Base-by-base conservation (phyloP, 2,888 invertebrate genomes). In the Vanessa cardui region DNA sequence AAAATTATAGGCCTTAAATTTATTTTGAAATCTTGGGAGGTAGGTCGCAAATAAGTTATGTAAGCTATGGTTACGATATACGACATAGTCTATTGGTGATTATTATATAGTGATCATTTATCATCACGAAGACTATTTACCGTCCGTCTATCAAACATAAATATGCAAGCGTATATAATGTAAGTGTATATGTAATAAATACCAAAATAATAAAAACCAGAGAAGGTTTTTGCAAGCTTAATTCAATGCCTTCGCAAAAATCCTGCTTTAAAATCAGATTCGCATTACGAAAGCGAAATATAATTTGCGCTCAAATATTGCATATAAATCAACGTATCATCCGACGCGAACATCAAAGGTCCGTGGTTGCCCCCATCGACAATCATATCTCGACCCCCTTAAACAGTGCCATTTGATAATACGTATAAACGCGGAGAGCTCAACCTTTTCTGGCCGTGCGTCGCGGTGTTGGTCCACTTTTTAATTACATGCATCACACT, bases 401-500 rank as follows among this genome's bases (percentile, higher is more conserved):
- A 56, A 58, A 59, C 70, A 79, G 64, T 70, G 78, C 77, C 75
- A 18, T 26, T 7, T 39, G 58, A 64, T 58, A 46, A 64, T 50
- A 33, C 20, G 56, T 74, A 75, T 49, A 78, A 64, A 20, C 20
- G 44, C 49, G 63, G 46, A 66, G 46, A 69, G 83, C 58, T 80
- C 84, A 56, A 54, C 54, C 47, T 73, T 71, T 15, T 58, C 70
- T 80, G 81, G 86, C 62, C 60, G 6, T 8, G 8, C n/a, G 9
- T 56, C 56, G 47, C 47, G 74, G 76, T 79, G 81, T 77, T 87
- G 85, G 84, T 82, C 83, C 83, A 87, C 82, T 87, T 89, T 90
- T 89, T 89, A 90, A 90, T 89, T 87, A 88, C 88, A 89, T 88
- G 86, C 87, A 89, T 88, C 86, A 88, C 83, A 78, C 83, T 79